These are phyloP conservation scores for Tupaia chinensis DNA, from an alignment of 2,113 vertebrate species.

Conservation along the genomic window DNA sequence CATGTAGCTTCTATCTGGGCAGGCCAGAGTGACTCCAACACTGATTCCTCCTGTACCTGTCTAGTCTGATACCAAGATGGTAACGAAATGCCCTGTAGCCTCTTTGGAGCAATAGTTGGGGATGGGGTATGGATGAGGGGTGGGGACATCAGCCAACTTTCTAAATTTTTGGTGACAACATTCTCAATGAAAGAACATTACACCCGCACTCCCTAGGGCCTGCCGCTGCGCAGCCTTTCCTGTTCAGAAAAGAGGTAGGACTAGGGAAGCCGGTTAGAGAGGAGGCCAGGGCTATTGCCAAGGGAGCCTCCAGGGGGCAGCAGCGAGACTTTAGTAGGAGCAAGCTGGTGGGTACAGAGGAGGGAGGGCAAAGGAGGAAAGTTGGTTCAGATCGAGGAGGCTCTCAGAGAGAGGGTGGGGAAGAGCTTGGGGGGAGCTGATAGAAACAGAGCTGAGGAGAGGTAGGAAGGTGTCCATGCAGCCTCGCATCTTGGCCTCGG, in stretches of 20 bases:
- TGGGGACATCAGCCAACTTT: not conserved
- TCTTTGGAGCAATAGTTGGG: not conserved
- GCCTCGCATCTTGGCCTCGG: not conserved
- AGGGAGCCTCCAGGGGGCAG: not conserved
- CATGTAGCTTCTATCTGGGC: not conserved
- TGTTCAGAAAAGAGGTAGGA: not conserved
- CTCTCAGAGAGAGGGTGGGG: not conserved
- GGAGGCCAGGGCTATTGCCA: not conserved
- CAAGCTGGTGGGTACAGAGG: accelerated
- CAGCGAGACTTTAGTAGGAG: not conserved
- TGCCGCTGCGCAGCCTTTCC: too few relatives aligned
- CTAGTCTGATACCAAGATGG: not conserved
- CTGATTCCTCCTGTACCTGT: not conserved
- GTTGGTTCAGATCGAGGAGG: too few relatives aligned
- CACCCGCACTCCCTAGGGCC: too few relatives aligned
- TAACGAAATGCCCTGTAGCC: not conserved
- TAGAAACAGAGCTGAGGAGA: not conserved
- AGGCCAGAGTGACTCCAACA: not conserved
- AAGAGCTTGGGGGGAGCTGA: not conserved
- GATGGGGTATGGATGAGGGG: too few relatives aligned
- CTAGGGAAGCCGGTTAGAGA: too few relatives aligned
- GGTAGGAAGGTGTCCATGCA: not conserved
- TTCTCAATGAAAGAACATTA: too few relatives aligned
- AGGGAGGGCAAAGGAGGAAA: too few relatives aligned
- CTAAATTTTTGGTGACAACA: too few relatives aligned